phyloP scores from a whole-genome alignment of 2,113 vertebrate species.

The Leucosticte australis region DNA sequence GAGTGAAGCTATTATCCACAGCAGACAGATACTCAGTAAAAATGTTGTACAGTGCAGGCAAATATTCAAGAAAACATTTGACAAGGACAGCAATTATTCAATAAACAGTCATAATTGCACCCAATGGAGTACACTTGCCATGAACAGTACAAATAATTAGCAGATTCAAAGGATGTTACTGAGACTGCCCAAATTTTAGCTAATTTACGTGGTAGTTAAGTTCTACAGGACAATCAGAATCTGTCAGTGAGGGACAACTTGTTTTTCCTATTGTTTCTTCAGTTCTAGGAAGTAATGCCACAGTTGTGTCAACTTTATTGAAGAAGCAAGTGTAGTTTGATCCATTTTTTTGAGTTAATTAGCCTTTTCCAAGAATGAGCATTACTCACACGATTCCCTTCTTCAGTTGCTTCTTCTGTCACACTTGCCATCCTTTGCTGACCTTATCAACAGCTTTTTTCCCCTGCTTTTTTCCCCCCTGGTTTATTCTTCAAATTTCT shows the following conservation, averaged over 20 bases:
- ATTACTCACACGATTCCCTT: neutral
- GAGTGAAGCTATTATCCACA: constrained; percentile 73
- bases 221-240: constrained; percentile 14
- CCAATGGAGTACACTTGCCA: constrained; percentile 64
- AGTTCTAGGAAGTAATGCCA: constrained; percentile 9
- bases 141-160: constrained; percentile 64
- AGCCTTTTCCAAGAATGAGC: neutral
- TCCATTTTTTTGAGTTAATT: neutral
- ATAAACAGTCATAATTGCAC: constrained; percentile 78
- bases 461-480: rapidly evolving
- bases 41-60: constrained; percentile 68
- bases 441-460: neutral
- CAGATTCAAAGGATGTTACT: constrained; percentile 45
- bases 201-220: constrained; percentile 54
- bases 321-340: neutral
- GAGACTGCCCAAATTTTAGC: constrained; percentile 33
- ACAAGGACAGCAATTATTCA: constrained; percentile 78
- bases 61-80: constrained; percentile 76
- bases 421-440: neutral
- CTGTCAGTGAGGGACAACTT: constrained; percentile 51
- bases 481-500: neutral
- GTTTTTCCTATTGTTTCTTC: constrained; percentile 54
- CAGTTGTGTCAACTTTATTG: neutral
- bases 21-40: constrained; percentile 76
- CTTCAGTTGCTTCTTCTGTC: neutral